Evolutionary conservation across 2,888 invertebrate genomes (phyloP).

Genomic region (Baccha elongata): DNA sequence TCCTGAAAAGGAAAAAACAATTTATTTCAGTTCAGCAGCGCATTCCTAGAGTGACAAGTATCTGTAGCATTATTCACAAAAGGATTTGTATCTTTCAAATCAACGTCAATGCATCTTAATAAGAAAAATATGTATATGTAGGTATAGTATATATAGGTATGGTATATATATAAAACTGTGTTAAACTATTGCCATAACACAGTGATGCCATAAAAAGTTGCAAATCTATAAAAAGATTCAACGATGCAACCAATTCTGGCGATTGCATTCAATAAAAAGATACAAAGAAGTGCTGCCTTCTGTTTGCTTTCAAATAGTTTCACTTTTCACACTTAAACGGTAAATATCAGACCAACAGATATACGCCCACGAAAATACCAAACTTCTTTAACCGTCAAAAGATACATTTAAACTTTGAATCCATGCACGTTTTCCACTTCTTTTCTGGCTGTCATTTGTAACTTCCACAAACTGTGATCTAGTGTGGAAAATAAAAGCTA

Average conservation of each 20-base stretch:
- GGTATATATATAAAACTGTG: neutral
- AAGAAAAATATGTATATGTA: too few species aligned
- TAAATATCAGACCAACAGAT: conserved; percentile 8
- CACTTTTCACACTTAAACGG: conserved; percentile 47
- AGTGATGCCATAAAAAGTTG: conserved; percentile 24
- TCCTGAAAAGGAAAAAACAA: conserved; percentile 15
- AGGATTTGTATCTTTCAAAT: neutral
- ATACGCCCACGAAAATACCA: conserved; percentile 54
- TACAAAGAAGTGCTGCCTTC: neutral
- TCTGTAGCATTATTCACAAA: conserved; percentile 19
- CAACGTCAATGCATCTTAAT: conserved; percentile 18
- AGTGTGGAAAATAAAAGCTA: conserved; percentile 33
- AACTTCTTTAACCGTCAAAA: conserved; percentile 16
- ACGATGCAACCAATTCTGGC: conserved; percentile 19
- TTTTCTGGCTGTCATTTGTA: conserved; percentile 5
- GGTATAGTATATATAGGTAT: too few species aligned
- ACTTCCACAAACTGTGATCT: conserved; percentile 45
- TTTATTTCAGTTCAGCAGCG: conserved; percentile 4
- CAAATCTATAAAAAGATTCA: neutral
- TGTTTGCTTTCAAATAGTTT: conserved; percentile 39
- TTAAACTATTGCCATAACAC: neutral
- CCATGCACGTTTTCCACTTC: conserved; percentile 38
- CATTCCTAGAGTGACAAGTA: neutral
- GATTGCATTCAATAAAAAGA: conserved; percentile 8
- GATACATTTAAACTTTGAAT: conserved; percentile 36